Conservation (phyloP, 1,140 invertebrate species). For the Ceratosolen fusciceps region DNA sequence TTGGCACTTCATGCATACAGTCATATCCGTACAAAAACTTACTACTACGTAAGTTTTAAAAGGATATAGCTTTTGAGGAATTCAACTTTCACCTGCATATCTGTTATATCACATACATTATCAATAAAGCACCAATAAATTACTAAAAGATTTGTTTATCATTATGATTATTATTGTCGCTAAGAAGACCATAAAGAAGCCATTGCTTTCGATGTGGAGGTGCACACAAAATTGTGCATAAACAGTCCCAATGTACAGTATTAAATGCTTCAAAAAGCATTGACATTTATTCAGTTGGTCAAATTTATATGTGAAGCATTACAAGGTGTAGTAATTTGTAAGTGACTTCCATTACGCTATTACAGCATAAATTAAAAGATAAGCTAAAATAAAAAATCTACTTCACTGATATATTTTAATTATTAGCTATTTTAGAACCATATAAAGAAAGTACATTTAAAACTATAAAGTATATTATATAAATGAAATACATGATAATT, state of each 20-base stretch:
- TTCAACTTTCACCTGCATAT: too few relatives aligned
- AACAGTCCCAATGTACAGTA: conserved; percentile 7
- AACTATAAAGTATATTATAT: too few relatives aligned
- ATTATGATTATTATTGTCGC: too few relatives aligned
- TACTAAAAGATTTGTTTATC: conserved; percentile 43
- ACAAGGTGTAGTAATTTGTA: background rate
- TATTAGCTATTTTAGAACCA: background rate
- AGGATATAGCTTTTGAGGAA: too few relatives aligned
- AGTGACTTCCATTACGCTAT: background rate
- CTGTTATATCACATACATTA: too few relatives aligned
- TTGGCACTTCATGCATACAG: too few relatives aligned
- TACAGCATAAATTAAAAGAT: background rate
- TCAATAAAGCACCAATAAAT: conserved; percentile 34
- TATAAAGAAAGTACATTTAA: too few relatives aligned
- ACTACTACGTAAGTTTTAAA: too few relatives aligned
- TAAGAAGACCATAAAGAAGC: conserved; percentile 37
- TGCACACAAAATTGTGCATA: conserved; percentile 9
- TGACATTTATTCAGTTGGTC: background rate
- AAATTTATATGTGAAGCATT: conserved; percentile 14
- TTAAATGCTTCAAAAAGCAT: conserved; percentile 14
- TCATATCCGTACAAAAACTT: too few relatives aligned
- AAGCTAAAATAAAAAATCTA: background rate
- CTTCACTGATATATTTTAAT: background rate
- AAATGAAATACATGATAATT: too few relatives aligned
- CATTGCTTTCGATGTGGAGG: background rate